Evolutionary conservation across 2,113 vertebrate species (phyloP), one percentile per base, ranked within the genome.

Genomic region (Python bivittatus): DNA sequence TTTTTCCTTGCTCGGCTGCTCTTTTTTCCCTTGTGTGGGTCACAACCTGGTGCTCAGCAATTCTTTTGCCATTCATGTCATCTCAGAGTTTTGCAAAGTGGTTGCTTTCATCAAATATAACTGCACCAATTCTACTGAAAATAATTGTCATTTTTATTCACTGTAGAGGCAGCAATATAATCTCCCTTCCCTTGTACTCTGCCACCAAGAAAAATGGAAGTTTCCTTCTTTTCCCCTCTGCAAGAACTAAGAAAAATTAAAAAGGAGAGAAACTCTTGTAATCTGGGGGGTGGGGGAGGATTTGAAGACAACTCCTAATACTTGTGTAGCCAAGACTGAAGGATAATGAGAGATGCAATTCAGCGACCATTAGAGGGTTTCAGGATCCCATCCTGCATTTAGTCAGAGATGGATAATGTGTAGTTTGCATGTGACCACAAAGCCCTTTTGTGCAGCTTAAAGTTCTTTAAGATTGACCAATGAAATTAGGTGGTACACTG

Each of bases 71-170:
- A 22, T 64, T 61, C 52, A 27, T 91, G 83, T 84, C 57, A 53
- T 54, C n/a, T 60, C 44, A 64, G 90, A 64, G n/a, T 53, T 64
- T 91, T 61, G 29, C 84, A 86, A 48, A 52, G 44, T 53, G 42
- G 44, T 54, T 86, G 84, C 44, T 86, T 86, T 91, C 61, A 91
- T 85, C 83, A 85, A 44, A 91, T 91, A 44, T 52, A 91, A 85
- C 15, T 23, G 44, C 42, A 64, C 84, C 6, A 5, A 86, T 86
- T 86, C 29, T 91, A 4, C 25, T 72, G 27, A 48, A 89, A 89
- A 89, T 68, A 64, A 89, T 64, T 89, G 58, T 27, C 42, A 89
- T 64, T 89, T 79, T 89, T 61, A 27, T 88, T 42, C 44, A 88
- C 25, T 64, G 12, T 68, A 88, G 9, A n/a, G 38, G 33, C 23